These are phyloP conservation scores for Phoeniculus purpureus DNA, from an alignment of 2,797 vertebrate genomes.

Conservation along the genomic window DNA sequence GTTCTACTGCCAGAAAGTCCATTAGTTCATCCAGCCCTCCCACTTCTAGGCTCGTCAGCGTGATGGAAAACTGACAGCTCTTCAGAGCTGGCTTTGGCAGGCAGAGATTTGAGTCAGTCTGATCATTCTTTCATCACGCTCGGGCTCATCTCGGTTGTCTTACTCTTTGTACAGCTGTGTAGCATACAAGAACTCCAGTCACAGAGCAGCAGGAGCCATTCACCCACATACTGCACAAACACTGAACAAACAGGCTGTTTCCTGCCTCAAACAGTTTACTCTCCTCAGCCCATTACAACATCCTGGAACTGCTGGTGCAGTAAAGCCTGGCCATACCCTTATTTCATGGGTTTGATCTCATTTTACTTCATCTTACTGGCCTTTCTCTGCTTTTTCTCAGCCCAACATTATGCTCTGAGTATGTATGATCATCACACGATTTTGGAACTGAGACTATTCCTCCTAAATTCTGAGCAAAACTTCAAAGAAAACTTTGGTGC, in stretches of 20 bases:
- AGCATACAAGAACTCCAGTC: neutral
- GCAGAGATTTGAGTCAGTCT: neutral
- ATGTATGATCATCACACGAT: neutral
- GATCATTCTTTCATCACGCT: neutral
- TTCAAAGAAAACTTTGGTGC: neutral
- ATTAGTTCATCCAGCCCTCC: neutral
- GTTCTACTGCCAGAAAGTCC: neutral
- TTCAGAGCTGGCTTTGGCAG: neutral
- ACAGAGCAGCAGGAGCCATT: neutral
- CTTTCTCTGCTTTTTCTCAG: neutral
- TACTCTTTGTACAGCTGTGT: constrained; percentile 23
- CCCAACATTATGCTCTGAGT: rapidly evolving
- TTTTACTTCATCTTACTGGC: neutral
- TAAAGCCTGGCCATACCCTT: neutral
- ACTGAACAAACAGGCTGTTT: constrained; percentile 12
- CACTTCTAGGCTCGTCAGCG: neutral
- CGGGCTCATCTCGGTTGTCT: neutral
- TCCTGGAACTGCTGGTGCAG: neutral
- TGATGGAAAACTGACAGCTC: neutral
- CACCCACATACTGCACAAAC: neutral
- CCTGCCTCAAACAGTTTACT: neutral
- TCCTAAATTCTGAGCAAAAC: neutral
- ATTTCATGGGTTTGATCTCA: neutral
- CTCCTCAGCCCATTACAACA: neutral
- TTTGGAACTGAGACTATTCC: neutral